A percentile compares a stretch with the other conserved stretches of the same genome.
Evolutionary conservation across 1,140 invertebrate species (phyloP).

Genomic region (Camponotus vicinus): DNA sequence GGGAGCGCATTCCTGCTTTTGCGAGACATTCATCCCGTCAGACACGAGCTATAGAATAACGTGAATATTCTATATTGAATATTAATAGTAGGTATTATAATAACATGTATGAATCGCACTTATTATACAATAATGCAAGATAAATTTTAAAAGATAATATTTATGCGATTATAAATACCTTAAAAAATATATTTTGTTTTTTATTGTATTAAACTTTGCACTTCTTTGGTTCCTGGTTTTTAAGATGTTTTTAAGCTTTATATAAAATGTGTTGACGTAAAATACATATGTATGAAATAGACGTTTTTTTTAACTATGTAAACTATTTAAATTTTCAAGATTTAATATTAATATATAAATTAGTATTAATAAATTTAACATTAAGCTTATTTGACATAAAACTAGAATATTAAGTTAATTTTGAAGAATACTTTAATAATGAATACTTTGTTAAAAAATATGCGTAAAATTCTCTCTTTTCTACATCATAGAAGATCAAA

Average conservation of each 20-base stretch:
- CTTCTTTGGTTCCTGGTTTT: neutral
- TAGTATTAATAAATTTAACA: too few species aligned
- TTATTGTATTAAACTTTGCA: neutral
- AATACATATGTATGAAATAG: neutral
- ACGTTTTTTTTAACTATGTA: neutral
- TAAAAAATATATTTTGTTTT: neutral
- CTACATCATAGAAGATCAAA: neutral
- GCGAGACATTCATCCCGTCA: constrained; percentile 2
- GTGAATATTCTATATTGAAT: neutral
- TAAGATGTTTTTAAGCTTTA: neutral
- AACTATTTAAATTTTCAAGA: neutral
- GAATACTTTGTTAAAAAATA: too few species aligned
- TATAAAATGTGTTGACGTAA: constrained; percentile 1
- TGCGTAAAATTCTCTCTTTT: neutral
- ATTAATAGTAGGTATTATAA: neutral
- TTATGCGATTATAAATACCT: neutral
- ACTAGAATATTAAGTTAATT: neutral
- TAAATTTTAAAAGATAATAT: neutral
- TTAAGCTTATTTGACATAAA: too few species aligned
- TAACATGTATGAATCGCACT: neutral
- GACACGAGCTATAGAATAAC: neutral
- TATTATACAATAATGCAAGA: neutral
- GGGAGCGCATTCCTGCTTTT: constrained; percentile 29
- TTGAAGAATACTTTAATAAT: neutral
- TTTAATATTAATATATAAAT: neutral